Conservation (phyloP, 2,888 invertebrate species). For the Andrena camellia region DNA sequence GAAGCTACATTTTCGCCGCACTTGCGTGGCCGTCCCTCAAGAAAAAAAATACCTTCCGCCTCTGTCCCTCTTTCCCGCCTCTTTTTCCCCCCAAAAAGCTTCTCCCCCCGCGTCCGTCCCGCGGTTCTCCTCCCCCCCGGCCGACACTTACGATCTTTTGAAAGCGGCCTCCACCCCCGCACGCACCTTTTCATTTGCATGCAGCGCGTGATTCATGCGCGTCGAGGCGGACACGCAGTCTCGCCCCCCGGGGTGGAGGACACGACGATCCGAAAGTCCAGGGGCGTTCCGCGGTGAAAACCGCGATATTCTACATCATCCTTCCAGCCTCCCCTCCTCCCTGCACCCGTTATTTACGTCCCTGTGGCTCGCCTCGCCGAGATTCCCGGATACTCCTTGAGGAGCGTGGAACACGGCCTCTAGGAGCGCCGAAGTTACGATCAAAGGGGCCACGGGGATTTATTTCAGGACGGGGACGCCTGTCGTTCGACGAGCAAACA, state of each 20-base stretch:
- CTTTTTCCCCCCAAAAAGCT: conserved; percentile 1
- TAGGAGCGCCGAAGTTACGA: conserved; percentile 47
- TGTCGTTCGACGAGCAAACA: neutral
- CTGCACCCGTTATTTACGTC: conserved; percentile 65
- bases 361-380: conserved; percentile 17
- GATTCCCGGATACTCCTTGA: conserved; percentile 51
- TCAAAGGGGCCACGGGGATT: conserved; percentile 50
- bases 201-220: conserved; percentile 67
- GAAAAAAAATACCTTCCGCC: conserved; percentile 52
- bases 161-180: conserved; percentile 67
- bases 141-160: conserved; percentile 66
- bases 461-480: conserved; percentile 34
- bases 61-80: conserved; percentile 6
- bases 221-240: conserved; percentile 55
- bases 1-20: conserved; percentile 66
- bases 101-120: neutral
- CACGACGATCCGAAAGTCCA: conserved; percentile 67
- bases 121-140: neutral
- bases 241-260: conserved; percentile 65
- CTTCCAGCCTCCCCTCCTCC: conserved; percentile 29
- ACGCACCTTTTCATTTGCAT: conserved; percentile 71
- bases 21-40: conserved; percentile 51
- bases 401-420: conserved; percentile 28
- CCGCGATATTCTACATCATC: conserved; percentile 63
- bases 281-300: conserved; percentile 70